Evolutionary conservation across 2,113 vertebrate genomes (phyloP).

Genomic region (Chlamydotis undulata): DNA sequence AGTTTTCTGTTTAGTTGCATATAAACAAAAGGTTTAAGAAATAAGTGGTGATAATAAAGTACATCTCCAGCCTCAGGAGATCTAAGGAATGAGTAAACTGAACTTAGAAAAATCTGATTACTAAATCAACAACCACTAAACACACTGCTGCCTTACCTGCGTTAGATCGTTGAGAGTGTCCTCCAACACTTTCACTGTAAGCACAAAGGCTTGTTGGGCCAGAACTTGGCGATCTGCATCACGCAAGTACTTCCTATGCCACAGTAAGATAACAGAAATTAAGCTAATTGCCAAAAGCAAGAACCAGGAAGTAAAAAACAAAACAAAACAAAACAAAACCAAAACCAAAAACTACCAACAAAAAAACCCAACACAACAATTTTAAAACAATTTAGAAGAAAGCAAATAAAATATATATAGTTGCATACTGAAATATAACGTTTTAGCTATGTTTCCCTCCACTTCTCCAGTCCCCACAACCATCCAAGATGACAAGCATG

Average conservation of each 20-base stretch:
- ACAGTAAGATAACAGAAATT: neutral
- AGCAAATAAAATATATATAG: neutral
- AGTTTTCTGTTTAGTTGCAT: neutral
- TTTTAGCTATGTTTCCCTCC: neutral
- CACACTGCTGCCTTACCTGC: conserved; percentile 73
- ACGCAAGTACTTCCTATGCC: conserved; percentile 91
- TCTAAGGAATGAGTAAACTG: neutral
- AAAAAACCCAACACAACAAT: neutral
- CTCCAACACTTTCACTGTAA: conserved; percentile 96
- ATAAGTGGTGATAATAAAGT: rapidly evolving
- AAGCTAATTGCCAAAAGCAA: neutral
- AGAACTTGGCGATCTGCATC: conserved; percentile 98
- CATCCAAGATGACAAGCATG: rapidly evolving
- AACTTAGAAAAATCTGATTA: neutral
- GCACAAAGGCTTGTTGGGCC: conserved; percentile 94
- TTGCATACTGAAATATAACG: neutral
- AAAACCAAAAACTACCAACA: neutral
- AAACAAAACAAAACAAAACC: neutral
- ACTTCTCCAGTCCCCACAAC: neutral
- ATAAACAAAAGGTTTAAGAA: neutral
- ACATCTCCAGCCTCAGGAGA: neutral
- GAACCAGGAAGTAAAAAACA: neutral
- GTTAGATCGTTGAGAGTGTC: conserved; percentile 92
- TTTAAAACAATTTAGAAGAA: neutral
- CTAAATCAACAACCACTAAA: rapidly evolving